phyloP scores from a whole-genome alignment of 2,797 vertebrate genomes.

The Myripristis murdjan region DNA sequence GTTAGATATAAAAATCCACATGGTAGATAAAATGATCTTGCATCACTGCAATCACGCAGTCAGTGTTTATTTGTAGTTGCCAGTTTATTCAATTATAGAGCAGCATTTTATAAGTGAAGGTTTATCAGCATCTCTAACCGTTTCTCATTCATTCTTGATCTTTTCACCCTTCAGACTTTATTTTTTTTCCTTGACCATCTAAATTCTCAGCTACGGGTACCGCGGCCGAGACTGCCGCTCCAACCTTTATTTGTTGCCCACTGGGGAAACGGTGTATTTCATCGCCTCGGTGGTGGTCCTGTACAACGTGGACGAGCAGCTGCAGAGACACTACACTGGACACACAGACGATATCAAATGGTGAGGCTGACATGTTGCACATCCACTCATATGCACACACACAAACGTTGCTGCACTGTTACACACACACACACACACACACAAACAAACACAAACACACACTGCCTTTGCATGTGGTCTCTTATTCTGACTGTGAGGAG shows the following conservation, averaged over 20 bases:
- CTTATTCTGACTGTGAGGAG: too few species aligned
- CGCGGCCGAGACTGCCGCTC: slow-evolving; percentile 97
- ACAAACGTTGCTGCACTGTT: too few species aligned
- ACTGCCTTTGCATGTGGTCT: too few species aligned
- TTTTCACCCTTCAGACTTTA: background rate
- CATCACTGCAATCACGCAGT: too few species aligned
- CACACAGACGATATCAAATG: slow-evolving; percentile 99
- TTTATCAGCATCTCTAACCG: too few species aligned
- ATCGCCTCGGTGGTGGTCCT: slow-evolving; percentile 97
- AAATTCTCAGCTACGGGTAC: slow-evolving; percentile 91
- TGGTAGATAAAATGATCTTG: too few species aligned
- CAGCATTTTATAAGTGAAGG: too few species aligned
- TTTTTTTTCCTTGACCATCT: slow-evolving; percentile 75
- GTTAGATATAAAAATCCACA: too few species aligned
- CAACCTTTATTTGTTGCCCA: slow-evolving; percentile 97
- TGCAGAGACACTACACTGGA: slow-evolving; percentile 96
- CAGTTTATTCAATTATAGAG: too few species aligned
- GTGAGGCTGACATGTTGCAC: slow-evolving; percentile 86
- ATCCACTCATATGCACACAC: background rate
- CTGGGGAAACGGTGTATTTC: slow-evolving; percentile 98
- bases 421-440: background rate
- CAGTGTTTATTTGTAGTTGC: too few species aligned
- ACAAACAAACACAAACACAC: background rate
- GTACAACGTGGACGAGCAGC: slow-evolving; percentile 96
- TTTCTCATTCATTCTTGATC: too few species aligned